A percentile compares a stretch with the other conserved stretches of the same genome.
phyloP scores from a whole-genome alignment of 2,797 vertebrate species.

The Anabacerthia variegaticeps region DNA sequence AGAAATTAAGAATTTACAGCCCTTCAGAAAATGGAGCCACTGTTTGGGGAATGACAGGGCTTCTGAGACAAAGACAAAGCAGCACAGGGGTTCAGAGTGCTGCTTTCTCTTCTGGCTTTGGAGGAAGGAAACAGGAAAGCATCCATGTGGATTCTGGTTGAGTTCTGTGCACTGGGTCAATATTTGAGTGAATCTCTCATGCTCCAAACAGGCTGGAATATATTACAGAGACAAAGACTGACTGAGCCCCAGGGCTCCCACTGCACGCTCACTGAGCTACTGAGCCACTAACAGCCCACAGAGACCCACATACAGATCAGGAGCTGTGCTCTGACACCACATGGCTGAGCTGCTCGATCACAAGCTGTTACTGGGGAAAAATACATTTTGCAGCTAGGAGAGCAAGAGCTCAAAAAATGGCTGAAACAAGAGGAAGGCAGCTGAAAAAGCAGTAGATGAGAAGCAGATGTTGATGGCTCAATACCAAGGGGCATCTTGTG shows the following conservation, averaged over 20 bases:
- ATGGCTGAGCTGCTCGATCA: not conserved
- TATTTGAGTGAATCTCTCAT: not conserved
- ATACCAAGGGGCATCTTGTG: slow-evolving; percentile 10
- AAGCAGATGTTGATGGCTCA: not conserved
- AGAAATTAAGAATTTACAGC: not conserved
- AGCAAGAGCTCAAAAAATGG: not conserved
- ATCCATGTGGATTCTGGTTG: not conserved
- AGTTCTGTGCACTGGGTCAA: not conserved
- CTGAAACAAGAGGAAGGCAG: not conserved
- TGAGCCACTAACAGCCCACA: not conserved
- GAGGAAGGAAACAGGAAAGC: not conserved
- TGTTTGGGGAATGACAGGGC: not conserved
- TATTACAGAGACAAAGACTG: not conserved
- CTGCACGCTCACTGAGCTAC: not conserved
- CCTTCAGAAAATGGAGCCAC: not conserved
- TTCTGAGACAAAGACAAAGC: not conserved
- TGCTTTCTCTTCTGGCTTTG: not conserved
- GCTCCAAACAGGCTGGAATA: not conserved
- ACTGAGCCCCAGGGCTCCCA: not conserved
- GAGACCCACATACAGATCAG: not conserved
- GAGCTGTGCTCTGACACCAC: not conserved
- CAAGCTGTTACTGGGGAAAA: not conserved
- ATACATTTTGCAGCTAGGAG: not conserved
- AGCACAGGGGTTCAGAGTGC: not conserved
- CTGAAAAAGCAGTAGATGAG: slow-evolving; percentile 3